phyloP scores from a whole-genome alignment of 2,888 invertebrate genomes.

The Pheosia tremula region DNA sequence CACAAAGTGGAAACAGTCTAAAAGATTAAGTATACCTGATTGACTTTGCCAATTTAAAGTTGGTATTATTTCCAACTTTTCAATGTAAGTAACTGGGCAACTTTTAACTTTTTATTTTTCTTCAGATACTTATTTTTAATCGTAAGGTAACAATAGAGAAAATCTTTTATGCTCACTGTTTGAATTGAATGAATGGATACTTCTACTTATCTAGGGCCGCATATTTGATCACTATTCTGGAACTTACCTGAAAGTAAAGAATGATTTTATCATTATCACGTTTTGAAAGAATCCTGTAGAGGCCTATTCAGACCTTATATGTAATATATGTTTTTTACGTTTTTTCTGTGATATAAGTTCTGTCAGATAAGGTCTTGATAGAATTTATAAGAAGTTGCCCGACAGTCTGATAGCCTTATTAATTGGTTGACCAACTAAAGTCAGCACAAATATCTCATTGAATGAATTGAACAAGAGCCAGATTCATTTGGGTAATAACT shows the following conservation, averaged over 20 bases:
- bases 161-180: constrained; percentile 33
- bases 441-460: neutral
- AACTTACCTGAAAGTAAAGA: constrained; percentile 40
- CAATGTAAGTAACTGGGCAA: neutral
- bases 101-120: constrained; percentile 3
- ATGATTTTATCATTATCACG: constrained; percentile 5
- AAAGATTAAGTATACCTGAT: constrained; percentile 3
- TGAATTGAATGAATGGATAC: constrained; percentile 25
- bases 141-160: constrained; percentile 25
- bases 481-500: neutral
- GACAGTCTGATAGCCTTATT: neutral
- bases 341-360: too few relatives aligned
- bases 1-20: neutral
- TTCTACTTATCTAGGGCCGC: constrained; percentile 15
- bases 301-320: too few relatives aligned
- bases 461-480: neutral
- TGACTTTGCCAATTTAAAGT: constrained; percentile 4
- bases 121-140: constrained; percentile 9
- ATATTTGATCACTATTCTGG: constrained; percentile 8
- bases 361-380: too few relatives aligned
- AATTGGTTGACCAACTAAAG: neutral
- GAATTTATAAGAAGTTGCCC: too few relatives aligned
- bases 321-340: too few relatives aligned
- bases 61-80: constrained; percentile 2
- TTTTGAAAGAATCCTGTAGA: neutral